Base-by-base conservation (phyloP, 2,797 vertebrate species). In the Harpagifer antarcticus region DNA sequence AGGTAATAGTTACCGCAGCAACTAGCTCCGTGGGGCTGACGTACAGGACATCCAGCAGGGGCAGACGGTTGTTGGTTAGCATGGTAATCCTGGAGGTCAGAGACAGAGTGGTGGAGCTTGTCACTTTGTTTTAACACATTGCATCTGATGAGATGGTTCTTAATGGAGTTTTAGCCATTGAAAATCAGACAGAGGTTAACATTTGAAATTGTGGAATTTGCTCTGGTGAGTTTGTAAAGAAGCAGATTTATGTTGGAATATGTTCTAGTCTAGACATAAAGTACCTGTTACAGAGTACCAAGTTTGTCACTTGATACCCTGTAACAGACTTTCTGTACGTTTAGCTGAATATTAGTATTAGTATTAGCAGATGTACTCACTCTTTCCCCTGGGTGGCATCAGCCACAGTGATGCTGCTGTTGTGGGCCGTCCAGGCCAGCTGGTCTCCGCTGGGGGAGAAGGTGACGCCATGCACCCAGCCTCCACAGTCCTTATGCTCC, bases 371-470 rank as follows among this genome's bases (percentile, higher is more conserved):
- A 44, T 63, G 42, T 14, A 91, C 94, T 94, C 89, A 96, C 95
- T 92, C 90, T 75, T 96, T 96, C 40, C 89, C 90, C 61, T 93
- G 81, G 5, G 89, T 42, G 10, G 95, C 95, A 6, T 96, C 94
- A 0, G 67, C 92, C 68, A 96, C 92, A n/a, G 85, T 66, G 59
- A 96, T 88, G 86, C 92, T 93, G 83, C 95, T 96, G 89, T 95
- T 95, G 86, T 96, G 96, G 76, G 93, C 92, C 62, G 95, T 95
- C 93, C 92, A 95, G 67, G 93, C 93, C 66, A 96, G 82, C 61
- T 93, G 92, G 76, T 96, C 93, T 19, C 96, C 96, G n/a, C 80
- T 93, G 12, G 94, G 94, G 43, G 95, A 96, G 90, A 96, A 96
- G 69, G 91, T 91, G 7, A 96, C 90, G 1, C 93, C 85, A 84